phyloP scores from a whole-genome alignment of 2,113 vertebrate genomes.

The Urocynchramus pylzowi region DNA sequence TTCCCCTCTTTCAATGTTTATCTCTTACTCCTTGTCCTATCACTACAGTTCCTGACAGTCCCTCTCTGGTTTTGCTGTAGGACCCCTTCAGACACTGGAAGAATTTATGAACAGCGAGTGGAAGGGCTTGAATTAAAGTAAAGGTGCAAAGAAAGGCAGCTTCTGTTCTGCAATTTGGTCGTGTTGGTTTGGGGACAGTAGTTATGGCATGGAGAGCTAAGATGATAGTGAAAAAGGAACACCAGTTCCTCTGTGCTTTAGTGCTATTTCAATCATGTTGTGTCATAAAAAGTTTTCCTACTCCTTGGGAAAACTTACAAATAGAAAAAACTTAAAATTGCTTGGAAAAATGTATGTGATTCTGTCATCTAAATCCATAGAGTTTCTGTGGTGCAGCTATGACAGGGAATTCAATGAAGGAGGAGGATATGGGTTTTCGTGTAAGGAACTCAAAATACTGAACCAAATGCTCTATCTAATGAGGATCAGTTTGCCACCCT shows the following conservation, averaged over 20 bases:
- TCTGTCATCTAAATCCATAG: not conserved
- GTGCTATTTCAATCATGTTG: rapidly evolving
- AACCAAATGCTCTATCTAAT: not conserved
- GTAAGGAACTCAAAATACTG: not conserved
- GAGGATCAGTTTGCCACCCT: not conserved
- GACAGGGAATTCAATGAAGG: not conserved
- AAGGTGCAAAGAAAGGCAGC: not conserved
- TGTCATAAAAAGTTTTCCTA: not conserved
- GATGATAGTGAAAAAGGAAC: not conserved
- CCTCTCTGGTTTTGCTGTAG: not conserved
- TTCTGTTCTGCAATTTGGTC: not conserved
- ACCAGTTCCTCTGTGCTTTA: not conserved
- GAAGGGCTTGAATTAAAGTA: not conserved
- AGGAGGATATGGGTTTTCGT: not conserved
- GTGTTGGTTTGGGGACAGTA: not conserved
- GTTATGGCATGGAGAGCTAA: not conserved
- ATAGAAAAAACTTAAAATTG: not conserved
- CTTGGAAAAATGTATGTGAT: not conserved
- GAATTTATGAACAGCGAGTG: not conserved
- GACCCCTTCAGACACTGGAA: not conserved
- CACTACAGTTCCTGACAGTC: not conserved
- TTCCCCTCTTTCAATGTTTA: not conserved
- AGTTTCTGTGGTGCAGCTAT: not conserved
- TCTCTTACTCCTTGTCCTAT: not conserved
- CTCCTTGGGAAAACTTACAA: not conserved